Base-by-base conservation (phyloP, 2,888 invertebrate genomes). In the Xestia xanthographa region DNA sequence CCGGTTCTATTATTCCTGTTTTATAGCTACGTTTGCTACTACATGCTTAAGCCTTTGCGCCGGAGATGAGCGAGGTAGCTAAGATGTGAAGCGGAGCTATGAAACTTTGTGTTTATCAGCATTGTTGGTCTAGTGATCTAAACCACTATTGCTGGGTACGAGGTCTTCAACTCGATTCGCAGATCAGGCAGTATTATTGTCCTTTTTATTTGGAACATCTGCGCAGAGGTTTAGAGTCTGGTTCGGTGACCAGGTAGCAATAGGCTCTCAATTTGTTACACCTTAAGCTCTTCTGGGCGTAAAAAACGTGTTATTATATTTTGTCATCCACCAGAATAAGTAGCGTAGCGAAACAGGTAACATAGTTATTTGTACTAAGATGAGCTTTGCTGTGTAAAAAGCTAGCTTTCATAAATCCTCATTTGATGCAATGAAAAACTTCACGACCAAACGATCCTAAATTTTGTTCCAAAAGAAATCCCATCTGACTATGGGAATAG, bases 21-120 rank as follows among this genome's bases (percentile, higher is more conserved):
- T 14, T 63, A 83, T 81, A 78, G 77, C 85, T 79, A 77, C 73
- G 29, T 62, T 78, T 66, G 81, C 83, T 83, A 80, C 87, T 75
- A 62, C 26, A 76, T n/a, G 53, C 69, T 76, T 71, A 65, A 41
- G 41, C n/a, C 17, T 63, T 41, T 14, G 41, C 41, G 2, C 8
- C 0, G 4, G 41, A 41, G n/a, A 41, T 41, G 14, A 63, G n/a
- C 41, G 17, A 26, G n/a, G 14, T 41, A 63, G n/a, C 41, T 41
- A 41, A n/a, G 22, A 22, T 0, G 38, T 38, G n/a, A 63, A 41
- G n/a, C n/a, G 0, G 11, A 63, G 41, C 22, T 58, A 58, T 58
- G 9, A 58, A 29, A 58, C 56, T 56, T 56, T 26, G 14, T 26
- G 56, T 26, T 26, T 26, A 14, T 5, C 5, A 26, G 26, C 26